Evolutionary conservation across 2,888 invertebrate species (phyloP), one percentile per base, ranked within the genome.

Genomic region (Drosophila ezoana): DNA sequence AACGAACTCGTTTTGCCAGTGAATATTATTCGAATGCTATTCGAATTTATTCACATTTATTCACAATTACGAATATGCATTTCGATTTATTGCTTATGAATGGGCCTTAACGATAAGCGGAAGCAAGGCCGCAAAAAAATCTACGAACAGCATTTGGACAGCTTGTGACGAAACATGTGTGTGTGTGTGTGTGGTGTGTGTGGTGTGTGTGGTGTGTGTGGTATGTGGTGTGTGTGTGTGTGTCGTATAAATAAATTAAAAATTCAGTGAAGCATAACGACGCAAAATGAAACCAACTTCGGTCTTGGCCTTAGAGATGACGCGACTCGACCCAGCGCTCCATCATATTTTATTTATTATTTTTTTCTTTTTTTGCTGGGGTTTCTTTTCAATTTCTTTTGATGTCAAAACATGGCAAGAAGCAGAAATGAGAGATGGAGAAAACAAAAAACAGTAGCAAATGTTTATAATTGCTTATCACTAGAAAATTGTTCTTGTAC

Each of bases 401-500:
- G 81, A 83, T 83, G 81, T 83, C 75, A 72, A 79, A 76, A 82
- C 66, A 45, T 63, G 35, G 67, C 44, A 47, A 38, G 38, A 23
- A 54, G 9, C 18, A 65, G 43, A 52, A 32, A 51, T n/a, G 32
- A 44, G 32, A 52, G 40, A 48, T 35, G 9, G 16, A 65, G 4
- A 57, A 37, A 53, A 52, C 33, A 53, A 54, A 62, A 58, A 20
- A 47, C 56, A 63, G 63, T 68, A 59, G 75, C 73, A 73, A 78
- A 83, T 77, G 74, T 74, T 75, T 79, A 76, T 79, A 86, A 77
- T 83, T 86, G 77, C 77, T 81, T 83, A 83, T 81, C 84, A 72
- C 64, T 67, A 64, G 57, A 70, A 70, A 69, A 68, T 45, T 56
- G 62, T 59, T 69, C 38, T 43, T 41, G 38, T 49, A 32, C 18